Evolutionary conservation across 2,797 vertebrate species (phyloP).

Genomic region (Crenuchus spilurus): DNA sequence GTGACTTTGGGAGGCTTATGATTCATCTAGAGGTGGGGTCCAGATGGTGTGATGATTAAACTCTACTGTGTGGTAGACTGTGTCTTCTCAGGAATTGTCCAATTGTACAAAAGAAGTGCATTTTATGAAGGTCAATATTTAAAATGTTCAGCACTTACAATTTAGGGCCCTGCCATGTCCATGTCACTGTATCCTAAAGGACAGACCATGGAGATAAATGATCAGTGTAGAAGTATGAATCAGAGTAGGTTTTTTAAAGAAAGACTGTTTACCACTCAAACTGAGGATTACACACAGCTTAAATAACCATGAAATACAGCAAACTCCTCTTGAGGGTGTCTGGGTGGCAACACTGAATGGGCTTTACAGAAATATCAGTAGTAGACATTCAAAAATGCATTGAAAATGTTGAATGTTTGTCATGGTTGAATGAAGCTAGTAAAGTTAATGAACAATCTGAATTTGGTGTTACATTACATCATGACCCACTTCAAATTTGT

Average conservation of each 20-base stretch:
- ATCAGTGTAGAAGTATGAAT: background rate
- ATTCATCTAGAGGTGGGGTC: too few species aligned
- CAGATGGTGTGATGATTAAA: background rate
- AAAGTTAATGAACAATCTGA: too few species aligned
- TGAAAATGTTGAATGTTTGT: too few species aligned
- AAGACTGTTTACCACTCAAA: background rate
- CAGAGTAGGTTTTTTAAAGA: background rate
- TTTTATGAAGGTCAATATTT: slow-evolving; percentile 4
- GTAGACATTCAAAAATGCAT: too few species aligned
- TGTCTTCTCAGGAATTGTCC: background rate
- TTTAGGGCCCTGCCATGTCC: slow-evolving; percentile 97
- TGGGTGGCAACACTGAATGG: too few species aligned
- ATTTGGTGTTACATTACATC: too few species aligned
- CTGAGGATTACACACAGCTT: background rate
- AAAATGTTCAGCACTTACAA: slow-evolving; percentile 80
- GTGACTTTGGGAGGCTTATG: background rate
- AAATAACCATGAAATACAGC: too few species aligned
- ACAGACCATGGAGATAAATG: slow-evolving; percentile 35
- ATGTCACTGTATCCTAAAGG: slow-evolving; percentile 92
- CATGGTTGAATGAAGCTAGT: too few species aligned
- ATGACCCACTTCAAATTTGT: too few species aligned
- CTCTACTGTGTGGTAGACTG: background rate
- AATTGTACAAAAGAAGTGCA: background rate
- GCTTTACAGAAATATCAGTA: too few species aligned
- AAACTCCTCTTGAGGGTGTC: too few species aligned